These are phyloP conservation scores for Biston betularia DNA, from an alignment of 2,888 invertebrate genomes.

Conservation along the genomic window DNA sequence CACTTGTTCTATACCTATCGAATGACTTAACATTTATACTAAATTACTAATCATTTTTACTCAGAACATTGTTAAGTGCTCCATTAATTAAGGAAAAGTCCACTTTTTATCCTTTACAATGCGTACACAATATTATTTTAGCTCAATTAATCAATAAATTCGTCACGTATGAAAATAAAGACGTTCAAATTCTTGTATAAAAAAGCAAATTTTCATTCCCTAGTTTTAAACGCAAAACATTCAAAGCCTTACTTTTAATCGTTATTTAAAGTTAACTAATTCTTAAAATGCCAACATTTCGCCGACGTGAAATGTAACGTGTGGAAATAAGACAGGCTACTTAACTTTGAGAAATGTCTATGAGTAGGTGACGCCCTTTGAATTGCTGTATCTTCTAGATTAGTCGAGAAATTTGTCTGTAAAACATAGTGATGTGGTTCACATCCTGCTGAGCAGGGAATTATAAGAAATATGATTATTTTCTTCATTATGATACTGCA, in stretches of 20 bases:
- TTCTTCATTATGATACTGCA: slow-evolving; percentile 46
- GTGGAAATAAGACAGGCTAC: too few species aligned
- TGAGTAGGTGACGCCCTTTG: not conserved
- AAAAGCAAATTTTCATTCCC: too few species aligned
- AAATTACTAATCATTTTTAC: slow-evolving; percentile 37
- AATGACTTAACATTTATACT: slow-evolving; percentile 34
- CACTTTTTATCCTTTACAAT: slow-evolving; percentile 29
- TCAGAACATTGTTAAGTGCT: slow-evolving; percentile 34
- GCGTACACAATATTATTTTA: not conserved
- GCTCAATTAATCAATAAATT: too few species aligned
- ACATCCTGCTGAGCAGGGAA: slow-evolving; percentile 62
- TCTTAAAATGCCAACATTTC: too few species aligned
- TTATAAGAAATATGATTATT: slow-evolving; percentile 54
- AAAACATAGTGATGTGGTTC: slow-evolving; percentile 62
- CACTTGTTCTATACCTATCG: slow-evolving; percentile 53
- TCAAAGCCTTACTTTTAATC: too few species aligned
- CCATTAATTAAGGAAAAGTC: slow-evolving; percentile 39
- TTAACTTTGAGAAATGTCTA: not conserved
- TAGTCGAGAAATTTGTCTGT: slow-evolving; percentile 51
- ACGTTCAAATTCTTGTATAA: too few species aligned
- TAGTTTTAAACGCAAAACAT: too few species aligned
- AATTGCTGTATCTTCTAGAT: slow-evolving; percentile 36
- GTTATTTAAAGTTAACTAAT: too few species aligned
- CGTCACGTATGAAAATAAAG: too few species aligned
- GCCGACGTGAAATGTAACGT: too few species aligned